phyloP scores from a whole-genome alignment of 2,113 vertebrate species.

The Thamnophis sirtalis region DNA sequence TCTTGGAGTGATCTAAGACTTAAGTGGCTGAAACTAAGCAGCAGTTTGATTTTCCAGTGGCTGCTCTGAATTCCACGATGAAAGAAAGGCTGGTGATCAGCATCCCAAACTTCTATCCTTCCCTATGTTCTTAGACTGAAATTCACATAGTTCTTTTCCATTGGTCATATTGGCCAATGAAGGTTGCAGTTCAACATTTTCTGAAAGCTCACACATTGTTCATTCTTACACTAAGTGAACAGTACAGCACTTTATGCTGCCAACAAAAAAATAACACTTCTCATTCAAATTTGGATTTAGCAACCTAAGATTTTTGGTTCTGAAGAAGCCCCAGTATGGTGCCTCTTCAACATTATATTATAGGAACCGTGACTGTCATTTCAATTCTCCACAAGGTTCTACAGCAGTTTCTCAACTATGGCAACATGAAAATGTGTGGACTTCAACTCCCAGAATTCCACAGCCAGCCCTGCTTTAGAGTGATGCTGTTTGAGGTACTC shows the following conservation, averaged over 20 bases:
- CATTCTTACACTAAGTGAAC: neutral
- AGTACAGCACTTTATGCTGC: neutral
- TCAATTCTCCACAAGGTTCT: neutral
- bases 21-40: neutral
- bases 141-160: neutral
- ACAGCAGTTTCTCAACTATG: neutral
- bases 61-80: neutral
- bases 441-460: neutral
- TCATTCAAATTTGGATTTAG: neutral
- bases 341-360: neutral
- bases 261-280: neutral
- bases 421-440: neutral
- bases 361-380: neutral
- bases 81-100: neutral
- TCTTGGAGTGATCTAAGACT: neutral
- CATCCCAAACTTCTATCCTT: neutral
- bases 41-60: neutral
- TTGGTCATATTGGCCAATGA: neutral
- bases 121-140: neutral
- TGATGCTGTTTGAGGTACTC: neutral
- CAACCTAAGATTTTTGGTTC: neutral
- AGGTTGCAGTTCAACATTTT: neutral
- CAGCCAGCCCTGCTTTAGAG: neutral
- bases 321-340: neutral
- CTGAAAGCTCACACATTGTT: neutral